A percentile compares a stretch with the other conserved stretches of the same genome.
These are phyloP conservation scores for Brenthis ino DNA, from an alignment of 2,888 invertebrate species.

Conservation along the genomic window DNA sequence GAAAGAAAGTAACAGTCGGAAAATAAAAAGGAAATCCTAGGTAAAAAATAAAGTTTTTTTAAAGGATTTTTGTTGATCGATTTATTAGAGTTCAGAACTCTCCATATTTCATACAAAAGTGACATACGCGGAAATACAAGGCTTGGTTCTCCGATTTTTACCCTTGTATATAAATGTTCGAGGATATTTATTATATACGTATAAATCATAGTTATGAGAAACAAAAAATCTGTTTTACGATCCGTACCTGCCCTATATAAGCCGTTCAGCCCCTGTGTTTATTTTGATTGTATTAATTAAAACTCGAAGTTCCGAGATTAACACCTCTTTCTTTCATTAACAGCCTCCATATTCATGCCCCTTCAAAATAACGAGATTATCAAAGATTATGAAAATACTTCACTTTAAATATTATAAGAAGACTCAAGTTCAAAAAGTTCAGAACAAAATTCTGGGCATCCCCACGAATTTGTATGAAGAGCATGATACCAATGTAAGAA, in stretches of 20 bases:
- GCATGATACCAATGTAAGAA: too few relatives aligned
- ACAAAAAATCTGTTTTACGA: conserved; percentile 33
- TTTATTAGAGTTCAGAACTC: too few relatives aligned
- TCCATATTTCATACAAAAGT: too few relatives aligned
- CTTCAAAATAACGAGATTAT: conserved; percentile 33
- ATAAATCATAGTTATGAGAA: not conserved
- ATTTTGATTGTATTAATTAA: conserved; percentile 83
- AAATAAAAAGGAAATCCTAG: too few relatives aligned
- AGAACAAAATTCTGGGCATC: too few relatives aligned
- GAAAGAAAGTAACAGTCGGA: too few relatives aligned
- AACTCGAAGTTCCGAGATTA: conserved; percentile 75
- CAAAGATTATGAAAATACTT: conserved; percentile 29
- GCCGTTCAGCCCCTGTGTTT: conserved; percentile 68
- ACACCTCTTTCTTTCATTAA: conserved; percentile 76
- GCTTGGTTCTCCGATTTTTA: not conserved
- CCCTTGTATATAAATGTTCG: conserved; percentile 34
- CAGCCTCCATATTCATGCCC: conserved; percentile 73
- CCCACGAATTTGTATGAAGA: too few relatives aligned
- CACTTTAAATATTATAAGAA: not conserved
- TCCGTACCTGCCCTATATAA: conserved; percentile 60
- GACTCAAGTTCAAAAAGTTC: too few relatives aligned
- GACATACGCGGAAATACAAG: too few relatives aligned
- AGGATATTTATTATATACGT: not conserved
- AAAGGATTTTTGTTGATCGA: too few relatives aligned
- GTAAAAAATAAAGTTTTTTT: too few relatives aligned